Evolutionary conservation across 2,797 vertebrate genomes (phyloP).

Genomic region (Halcyon leucocephala): DNA sequence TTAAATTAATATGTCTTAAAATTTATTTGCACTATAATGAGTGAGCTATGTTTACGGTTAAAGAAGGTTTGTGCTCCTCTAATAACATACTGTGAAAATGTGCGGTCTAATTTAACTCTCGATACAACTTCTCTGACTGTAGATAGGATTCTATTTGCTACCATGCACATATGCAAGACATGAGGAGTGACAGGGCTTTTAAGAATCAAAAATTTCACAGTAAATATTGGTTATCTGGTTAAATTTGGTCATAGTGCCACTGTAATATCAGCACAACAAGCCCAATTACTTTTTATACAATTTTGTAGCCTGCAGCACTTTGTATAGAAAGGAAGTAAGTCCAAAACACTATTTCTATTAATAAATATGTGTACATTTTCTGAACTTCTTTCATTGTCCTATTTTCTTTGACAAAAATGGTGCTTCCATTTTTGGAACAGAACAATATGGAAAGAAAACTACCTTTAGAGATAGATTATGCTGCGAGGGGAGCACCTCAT

Average conservation of each 20-base stretch:
- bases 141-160: background rate
- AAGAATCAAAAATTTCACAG: background rate
- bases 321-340: background rate
- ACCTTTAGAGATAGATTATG: background rate
- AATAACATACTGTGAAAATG: background rate
- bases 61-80: background rate
- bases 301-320: background rate
- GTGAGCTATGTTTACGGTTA: background rate
- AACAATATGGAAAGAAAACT: background rate
- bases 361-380: background rate
- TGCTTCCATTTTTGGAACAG: background rate
- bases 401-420: constrained; percentile 4
- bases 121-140: background rate
- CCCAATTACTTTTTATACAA: background rate
- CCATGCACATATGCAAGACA: background rate
- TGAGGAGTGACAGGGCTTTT: background rate
- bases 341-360: constrained; percentile 11
- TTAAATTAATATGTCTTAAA: background rate
- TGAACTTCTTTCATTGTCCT: background rate
- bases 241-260: background rate
- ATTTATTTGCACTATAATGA: background rate
- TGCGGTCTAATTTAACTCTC: background rate
- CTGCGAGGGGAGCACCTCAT: background rate
- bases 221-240: background rate
- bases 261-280: background rate